Conservation (phyloP, 2,888 invertebrate species). For the Corythucha ciliata region DNA sequence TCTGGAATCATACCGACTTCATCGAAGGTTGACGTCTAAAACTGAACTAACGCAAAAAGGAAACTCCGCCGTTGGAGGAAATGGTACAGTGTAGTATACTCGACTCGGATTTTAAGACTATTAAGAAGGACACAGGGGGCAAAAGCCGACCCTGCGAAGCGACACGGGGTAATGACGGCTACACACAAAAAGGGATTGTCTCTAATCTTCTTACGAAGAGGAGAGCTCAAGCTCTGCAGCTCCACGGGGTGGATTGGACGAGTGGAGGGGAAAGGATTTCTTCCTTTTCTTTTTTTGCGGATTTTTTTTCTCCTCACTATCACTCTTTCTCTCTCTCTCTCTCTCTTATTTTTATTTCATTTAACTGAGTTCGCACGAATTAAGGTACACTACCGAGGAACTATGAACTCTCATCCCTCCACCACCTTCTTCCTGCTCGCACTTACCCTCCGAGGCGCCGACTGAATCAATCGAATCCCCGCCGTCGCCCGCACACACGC, state of each 20-base stretch:
- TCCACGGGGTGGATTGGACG: slow-evolving; percentile 13
- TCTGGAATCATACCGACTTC: slow-evolving; percentile 22
- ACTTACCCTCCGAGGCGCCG: slow-evolving; percentile 16
- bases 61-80: slow-evolving; percentile 19
- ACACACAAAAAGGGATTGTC: slow-evolving; percentile 35
- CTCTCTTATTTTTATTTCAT: too few species aligned
- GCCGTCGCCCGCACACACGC: slow-evolving; percentile 18
- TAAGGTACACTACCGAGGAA: too few species aligned
- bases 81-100: too few species aligned
- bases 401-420: too few species aligned
- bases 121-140: slow-evolving; percentile 15
- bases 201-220: slow-evolving; percentile 34
- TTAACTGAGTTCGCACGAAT: too few species aligned
- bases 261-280: slow-evolving; percentile 20
- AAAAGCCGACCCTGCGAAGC: background rate
- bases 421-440: too few species aligned
- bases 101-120: slow-evolving; percentile 26
- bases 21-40: slow-evolving; percentile 5
- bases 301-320: too few species aligned
- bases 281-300: slow-evolving; percentile 13
- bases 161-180: slow-evolving; percentile 27
- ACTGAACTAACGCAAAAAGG: slow-evolving; percentile 16
- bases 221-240: slow-evolving; percentile 5
- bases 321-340: too few species aligned
- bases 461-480: slow-evolving; percentile 14